Conservation (phyloP, 2,888 invertebrate species). For the Cyaniris semiargus region DNA sequence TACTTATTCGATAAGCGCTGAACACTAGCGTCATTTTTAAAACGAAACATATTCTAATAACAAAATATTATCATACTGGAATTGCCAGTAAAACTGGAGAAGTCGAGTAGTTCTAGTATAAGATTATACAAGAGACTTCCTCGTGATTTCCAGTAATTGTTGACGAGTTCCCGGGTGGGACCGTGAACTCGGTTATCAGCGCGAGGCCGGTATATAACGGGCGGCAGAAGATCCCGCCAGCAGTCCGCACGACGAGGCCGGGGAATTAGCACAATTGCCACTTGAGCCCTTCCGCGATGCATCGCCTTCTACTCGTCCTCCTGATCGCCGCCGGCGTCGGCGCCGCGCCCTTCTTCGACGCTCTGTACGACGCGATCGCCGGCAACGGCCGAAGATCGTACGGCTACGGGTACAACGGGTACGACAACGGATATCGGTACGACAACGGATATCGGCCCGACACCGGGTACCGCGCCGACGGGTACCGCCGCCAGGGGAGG, state of each 20-base stretch:
- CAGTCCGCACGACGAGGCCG: constrained; percentile 71
- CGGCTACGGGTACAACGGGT: constrained; percentile 59
- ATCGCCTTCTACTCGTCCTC: constrained; percentile 53
- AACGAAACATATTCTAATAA: not conserved
- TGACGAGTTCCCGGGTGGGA: constrained; percentile 65
- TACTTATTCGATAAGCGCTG: not conserved
- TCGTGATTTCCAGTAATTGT: constrained; percentile 36
- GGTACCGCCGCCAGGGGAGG: constrained; percentile 58
- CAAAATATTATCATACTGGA: no score
- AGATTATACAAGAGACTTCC: constrained; percentile 16
- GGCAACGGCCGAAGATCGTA: constrained; percentile 67
- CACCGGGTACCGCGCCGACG: constrained; percentile 42
- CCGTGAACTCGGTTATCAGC: constrained; percentile 73
- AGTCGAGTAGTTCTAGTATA: not conserved
- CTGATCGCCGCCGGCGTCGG: constrained; percentile 54
- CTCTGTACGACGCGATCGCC: constrained; percentile 69
- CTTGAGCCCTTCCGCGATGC: constrained; percentile 72
- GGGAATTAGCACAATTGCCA: constrained; percentile 70
- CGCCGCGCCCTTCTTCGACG: constrained; percentile 71
- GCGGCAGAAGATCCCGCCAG: constrained; percentile 67
- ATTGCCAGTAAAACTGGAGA: not conserved
- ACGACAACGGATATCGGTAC: constrained; percentile 49
- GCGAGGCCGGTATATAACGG: constrained; percentile 78
- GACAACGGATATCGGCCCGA: constrained; percentile 47
- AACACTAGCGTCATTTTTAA: not conserved